Percentiles rank a stretch among this genome's conserved stretches.
phyloP scores from a whole-genome alignment of 2,113 vertebrate genomes.

The Colossoma macropomum region DNA sequence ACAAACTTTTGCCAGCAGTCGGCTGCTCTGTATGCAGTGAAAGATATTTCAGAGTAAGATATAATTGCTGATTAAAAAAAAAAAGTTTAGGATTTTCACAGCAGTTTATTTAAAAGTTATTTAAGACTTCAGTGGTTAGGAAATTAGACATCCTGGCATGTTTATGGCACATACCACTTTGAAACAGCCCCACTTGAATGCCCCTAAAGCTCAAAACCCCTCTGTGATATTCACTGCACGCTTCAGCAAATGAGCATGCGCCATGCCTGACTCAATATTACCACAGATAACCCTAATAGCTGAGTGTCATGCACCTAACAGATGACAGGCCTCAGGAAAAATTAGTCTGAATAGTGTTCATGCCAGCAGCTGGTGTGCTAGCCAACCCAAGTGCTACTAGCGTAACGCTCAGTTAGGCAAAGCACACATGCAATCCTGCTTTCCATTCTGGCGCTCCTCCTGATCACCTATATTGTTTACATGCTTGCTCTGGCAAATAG shows the following conservation, averaged over 20 bases:
- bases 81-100: no score
- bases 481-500: constrained; percentile 50
- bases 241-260: constrained; percentile 11
- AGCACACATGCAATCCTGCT: constrained; percentile 15
- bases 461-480: constrained; percentile 41
- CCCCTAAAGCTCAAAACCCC: background rate
- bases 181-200: no score
- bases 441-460: background rate
- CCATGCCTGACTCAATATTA: constrained; percentile 30
- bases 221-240: constrained; percentile 1
- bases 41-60: no score
- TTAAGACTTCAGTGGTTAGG: no score
- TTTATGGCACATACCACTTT: no score
- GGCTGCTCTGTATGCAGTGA: no score
- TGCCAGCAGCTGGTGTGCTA: constrained; percentile 19
- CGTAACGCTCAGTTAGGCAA: constrained; percentile 50
- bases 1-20: no score
- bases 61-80: no score
- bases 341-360: constrained; percentile 31
- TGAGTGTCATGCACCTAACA: background rate
- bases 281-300: constrained; percentile 5
- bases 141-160: no score
- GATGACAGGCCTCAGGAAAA: constrained; percentile 8
- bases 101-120: no score
- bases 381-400: constrained; percentile 31